phyloP scores from a whole-genome alignment of 2,113 vertebrate genomes.

The Gopherus flavomarginatus region DNA sequence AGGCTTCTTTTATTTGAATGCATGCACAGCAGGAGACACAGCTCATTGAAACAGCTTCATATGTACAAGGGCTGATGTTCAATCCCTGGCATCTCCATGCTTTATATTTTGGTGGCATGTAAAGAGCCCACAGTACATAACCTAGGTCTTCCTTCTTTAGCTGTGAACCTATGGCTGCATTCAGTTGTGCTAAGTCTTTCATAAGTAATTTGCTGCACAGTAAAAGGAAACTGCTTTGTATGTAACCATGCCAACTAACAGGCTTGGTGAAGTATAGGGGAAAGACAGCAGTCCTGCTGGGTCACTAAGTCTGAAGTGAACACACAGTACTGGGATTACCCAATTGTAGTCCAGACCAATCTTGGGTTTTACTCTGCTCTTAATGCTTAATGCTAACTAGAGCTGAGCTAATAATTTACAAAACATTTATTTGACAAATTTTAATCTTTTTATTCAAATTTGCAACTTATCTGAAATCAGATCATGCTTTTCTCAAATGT shows the following conservation, averaged over 20 bases:
- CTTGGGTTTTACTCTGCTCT: background rate
- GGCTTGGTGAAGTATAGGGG: background rate
- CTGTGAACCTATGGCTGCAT: background rate
- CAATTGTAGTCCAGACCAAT: background rate
- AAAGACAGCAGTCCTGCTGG: background rate
- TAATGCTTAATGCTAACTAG: background rate
- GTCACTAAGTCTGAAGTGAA: background rate
- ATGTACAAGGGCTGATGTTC: rapidly evolving
- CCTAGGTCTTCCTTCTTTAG: background rate
- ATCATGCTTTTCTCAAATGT: background rate
- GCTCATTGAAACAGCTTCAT: background rate
- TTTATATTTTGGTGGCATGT: background rate
- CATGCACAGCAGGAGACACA: background rate
- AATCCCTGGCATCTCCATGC: background rate
- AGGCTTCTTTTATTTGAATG: background rate
- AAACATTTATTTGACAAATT: background rate
- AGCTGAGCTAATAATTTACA: background rate
- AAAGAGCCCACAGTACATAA: background rate
- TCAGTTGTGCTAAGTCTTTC: rapidly evolving
- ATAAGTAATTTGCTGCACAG: background rate
- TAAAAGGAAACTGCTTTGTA: background rate
- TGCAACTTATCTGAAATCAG: background rate
- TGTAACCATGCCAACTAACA: background rate
- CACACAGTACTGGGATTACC: background rate
- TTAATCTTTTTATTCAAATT: background rate